A percentile compares a stretch with the other conserved stretches of the same genome.
These are phyloP conservation scores for Steatornis caripensis DNA, from an alignment of 2,113 vertebrate species.

Conservation along the genomic window DNA sequence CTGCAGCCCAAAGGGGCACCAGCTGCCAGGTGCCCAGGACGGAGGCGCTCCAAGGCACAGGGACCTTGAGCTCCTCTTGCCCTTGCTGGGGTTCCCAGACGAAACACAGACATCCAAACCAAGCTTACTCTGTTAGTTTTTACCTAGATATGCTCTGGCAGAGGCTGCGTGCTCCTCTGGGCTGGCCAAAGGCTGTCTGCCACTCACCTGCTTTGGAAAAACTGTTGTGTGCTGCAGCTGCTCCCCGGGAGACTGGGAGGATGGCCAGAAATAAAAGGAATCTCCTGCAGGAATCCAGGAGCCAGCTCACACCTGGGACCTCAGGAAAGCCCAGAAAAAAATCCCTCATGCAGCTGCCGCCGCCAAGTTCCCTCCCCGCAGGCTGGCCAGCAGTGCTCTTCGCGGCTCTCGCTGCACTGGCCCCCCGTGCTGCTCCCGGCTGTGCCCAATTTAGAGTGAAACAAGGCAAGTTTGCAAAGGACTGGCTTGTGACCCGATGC, in stretches of 20 bases:
- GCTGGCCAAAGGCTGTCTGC: neutral
- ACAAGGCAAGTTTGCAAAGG: neutral
- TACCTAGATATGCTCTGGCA: neutral
- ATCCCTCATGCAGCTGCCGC: neutral
- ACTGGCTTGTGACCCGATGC: neutral
- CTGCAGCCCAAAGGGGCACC: neutral
- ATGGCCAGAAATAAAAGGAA: conserved; percentile 15
- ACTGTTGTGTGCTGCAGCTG: neutral
- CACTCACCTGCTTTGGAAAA: neutral
- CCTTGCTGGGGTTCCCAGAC: neutral
- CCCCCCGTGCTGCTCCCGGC: neutral
- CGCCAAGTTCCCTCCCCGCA: too few relatives aligned
- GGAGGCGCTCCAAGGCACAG: neutral
- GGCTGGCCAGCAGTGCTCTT: neutral
- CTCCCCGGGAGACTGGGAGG: neutral
- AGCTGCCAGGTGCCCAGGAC: neutral
- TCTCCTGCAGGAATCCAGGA: neutral
- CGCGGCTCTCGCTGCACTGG: rapidly evolving
- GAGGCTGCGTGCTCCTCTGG: neutral
- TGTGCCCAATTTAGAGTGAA: neutral
- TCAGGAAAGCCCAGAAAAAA: neutral
- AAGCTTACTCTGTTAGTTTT: neutral
- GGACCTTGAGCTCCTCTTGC: neutral
- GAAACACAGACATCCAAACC: neutral
- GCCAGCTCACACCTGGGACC: neutral